Percentiles rank a stretch among this genome's conserved stretches.
These are phyloP conservation scores for Ia io DNA, from an alignment of 2,113 vertebrate species.

Conservation along the genomic window DNA sequence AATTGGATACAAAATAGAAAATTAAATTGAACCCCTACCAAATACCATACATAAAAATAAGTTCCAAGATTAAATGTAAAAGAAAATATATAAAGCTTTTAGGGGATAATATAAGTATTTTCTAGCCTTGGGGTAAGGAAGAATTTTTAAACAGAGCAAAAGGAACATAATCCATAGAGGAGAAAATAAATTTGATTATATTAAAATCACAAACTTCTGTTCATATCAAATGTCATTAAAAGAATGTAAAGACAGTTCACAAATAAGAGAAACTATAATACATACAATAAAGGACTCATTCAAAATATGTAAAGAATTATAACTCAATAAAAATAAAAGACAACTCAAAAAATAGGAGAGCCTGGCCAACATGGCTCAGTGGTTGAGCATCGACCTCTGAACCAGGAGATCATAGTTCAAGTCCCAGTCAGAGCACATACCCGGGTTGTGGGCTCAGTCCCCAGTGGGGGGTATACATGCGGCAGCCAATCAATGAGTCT, in stretches of 20 bases:
- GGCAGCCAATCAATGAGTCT: too few relatives aligned
- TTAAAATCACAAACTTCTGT: conserved; percentile 6
- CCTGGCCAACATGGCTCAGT: too few relatives aligned
- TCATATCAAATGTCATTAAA: not conserved
- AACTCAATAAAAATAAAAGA: not conserved
- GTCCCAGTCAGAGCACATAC: too few relatives aligned
- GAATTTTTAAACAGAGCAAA: not conserved
- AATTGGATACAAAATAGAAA: not conserved
- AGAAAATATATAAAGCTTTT: not conserved
- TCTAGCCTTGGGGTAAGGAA: not conserved
- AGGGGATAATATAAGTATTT: not conserved
- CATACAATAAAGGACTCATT: not conserved
- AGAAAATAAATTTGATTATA: not conserved
- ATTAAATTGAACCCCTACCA: not conserved
- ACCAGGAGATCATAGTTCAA: too few relatives aligned
- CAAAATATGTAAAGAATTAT: not conserved
- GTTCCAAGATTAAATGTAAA: not conserved
- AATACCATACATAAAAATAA: not conserved
- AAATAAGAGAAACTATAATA: not conserved
- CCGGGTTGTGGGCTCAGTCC: too few relatives aligned
- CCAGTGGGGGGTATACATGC: too few relatives aligned
- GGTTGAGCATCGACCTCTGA: too few relatives aligned
- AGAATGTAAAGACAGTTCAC: not conserved
- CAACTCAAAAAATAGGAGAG: not conserved
- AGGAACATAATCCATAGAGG: not conserved